Conservation (phyloP, 2,797 vertebrate species). For the Sebastes jordani region DNA sequence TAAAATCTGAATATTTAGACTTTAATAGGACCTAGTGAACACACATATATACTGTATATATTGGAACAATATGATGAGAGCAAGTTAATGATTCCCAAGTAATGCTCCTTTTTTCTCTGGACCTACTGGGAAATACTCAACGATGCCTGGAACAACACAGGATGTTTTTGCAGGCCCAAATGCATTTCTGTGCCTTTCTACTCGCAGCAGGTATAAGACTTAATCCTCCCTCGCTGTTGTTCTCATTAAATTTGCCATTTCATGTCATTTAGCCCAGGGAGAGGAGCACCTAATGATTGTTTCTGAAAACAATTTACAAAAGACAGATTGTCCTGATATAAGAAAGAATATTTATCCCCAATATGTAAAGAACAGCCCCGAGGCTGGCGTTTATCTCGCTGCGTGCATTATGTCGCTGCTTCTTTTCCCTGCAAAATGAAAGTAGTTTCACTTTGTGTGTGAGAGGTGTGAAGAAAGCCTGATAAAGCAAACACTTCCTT, state of each 20-base stretch:
- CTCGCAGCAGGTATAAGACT: conserved; percentile 9
- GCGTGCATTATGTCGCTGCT: not conserved
- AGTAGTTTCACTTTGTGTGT: conserved; percentile 20
- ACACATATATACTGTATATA: not conserved
- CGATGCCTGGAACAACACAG: not conserved
- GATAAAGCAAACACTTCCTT: conserved; percentile 40
- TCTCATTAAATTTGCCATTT: conserved; percentile 41
- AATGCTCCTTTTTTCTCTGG: not conserved
- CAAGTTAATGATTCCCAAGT: not conserved
- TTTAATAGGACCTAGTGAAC: conserved; percentile 1
- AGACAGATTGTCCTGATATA: conserved; percentile 44
- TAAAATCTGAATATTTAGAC: conserved; percentile 1
- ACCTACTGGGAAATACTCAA: not conserved
- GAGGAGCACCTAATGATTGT: conserved; percentile 28
- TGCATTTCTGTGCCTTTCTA: not conserved
- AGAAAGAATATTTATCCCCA: conserved; percentile 21
- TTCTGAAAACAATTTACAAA: conserved; percentile 40
- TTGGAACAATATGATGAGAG: not conserved
- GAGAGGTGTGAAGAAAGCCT: conserved; percentile 23
- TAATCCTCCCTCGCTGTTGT: not conserved
- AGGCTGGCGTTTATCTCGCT: conserved; percentile 30
- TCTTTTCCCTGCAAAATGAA: conserved; percentile 11
- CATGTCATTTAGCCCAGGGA: conserved; percentile 49
- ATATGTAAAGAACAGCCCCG: conserved; percentile 34
- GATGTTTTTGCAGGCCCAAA: not conserved